A percentile compares a stretch with the other conserved stretches of the same genome.
Conservation (phyloP, 2,888 invertebrate genomes). For the Ormyrus labotus region DNA sequence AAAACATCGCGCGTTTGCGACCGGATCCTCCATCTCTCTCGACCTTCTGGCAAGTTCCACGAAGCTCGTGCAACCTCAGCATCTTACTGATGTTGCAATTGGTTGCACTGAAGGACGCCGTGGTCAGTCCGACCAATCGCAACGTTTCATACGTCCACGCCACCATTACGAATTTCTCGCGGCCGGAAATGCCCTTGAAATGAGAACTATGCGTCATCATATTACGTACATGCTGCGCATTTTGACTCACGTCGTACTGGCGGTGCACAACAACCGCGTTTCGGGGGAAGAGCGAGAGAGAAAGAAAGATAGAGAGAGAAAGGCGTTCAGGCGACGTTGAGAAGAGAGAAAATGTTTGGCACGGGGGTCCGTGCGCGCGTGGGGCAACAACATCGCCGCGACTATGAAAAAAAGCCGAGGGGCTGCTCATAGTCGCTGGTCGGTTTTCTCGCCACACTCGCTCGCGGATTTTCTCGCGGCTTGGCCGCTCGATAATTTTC, state of each 20-base stretch:
- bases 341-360: slow-evolving; percentile 14
- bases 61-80: not conserved
- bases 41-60: slow-evolving; percentile 48
- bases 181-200: slow-evolving; percentile 3
- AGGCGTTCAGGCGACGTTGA: not conserved
- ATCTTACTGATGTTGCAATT: slow-evolving; percentile 7
- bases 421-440: not conserved
- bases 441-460: slow-evolving; percentile 11
- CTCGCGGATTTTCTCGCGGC: not conserved
- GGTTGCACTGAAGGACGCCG: slow-evolving; percentile 40
- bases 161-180: not conserved
- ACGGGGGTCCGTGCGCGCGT: not conserved
- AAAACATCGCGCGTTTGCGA: slow-evolving; percentile 18
- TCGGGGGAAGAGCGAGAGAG: slow-evolving; percentile 20
- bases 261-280: not conserved
- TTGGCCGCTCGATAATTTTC: not conserved
- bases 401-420: not conserved
- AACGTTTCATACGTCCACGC: not conserved
- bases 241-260: slow-evolving; percentile 27
- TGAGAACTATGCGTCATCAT: not conserved
- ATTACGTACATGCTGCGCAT: not conserved
- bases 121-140: not conserved
- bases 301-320: slow-evolving; percentile 26
- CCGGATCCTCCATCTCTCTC: not conserved
- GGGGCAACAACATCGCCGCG: slow-evolving; percentile 2